Evolutionary conservation across 2,113 vertebrate species (phyloP).

Genomic region (Jacana jacana): DNA sequence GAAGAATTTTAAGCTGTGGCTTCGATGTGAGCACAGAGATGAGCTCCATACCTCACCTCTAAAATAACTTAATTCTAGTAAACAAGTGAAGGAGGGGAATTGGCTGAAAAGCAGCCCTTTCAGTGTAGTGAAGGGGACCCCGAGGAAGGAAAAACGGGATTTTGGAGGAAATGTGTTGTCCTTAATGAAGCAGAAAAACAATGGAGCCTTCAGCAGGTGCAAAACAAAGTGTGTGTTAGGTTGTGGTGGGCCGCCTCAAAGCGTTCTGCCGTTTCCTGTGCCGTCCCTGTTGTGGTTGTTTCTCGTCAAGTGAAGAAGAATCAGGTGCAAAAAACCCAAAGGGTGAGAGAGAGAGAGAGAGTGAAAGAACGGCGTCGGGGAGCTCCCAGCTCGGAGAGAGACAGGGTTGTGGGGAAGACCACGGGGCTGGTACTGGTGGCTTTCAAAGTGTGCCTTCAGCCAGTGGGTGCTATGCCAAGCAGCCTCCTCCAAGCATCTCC

Average conservation of each 20-base stretch:
- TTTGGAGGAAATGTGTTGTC: background rate
- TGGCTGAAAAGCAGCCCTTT: no score
- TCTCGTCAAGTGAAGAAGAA: no score
- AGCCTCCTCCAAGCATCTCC: no score
- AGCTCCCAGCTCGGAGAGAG: background rate
- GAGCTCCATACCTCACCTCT: background rate
- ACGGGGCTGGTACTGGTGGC: background rate
- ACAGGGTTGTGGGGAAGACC: background rate
- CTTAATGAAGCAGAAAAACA: background rate
- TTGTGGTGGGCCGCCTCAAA: background rate
- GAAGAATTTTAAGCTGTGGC: background rate
- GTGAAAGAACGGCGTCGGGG: no score
- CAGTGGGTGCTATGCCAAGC: accelerated
- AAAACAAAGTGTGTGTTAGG: background rate
- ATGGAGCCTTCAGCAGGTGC: background rate
- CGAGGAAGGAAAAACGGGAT: background rate
- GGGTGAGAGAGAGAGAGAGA: background rate
- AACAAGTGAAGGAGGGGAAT: background rate
- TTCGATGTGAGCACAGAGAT: background rate
- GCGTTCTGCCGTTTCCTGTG: constrained; percentile 1
- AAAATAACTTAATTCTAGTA: background rate
- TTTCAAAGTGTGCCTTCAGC: background rate
- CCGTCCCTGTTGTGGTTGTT: constrained; percentile 41
- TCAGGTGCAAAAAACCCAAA: background rate
- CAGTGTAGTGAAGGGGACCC: background rate